Evolutionary conservation across 2,113 vertebrate species (phyloP), one percentile per base, ranked within the genome.

Genomic region (Maccullochella peelii): DNA sequence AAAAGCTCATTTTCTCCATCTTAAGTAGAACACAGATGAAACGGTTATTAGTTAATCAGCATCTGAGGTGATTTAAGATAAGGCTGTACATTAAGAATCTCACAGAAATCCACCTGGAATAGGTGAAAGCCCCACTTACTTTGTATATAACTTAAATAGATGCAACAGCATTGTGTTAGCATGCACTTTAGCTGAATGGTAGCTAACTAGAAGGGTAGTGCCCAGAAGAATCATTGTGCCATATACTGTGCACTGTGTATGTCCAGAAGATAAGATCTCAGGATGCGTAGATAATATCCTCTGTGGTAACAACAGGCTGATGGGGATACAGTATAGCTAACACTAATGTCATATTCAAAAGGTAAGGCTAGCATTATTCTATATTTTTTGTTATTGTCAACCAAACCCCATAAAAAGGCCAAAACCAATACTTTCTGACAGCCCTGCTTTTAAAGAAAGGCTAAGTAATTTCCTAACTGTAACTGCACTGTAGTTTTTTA

Each of bases 1-100:
- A 66, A 63, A 59, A 62, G 23, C 58, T 57, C 16, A 8, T 54
- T 66, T 69, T 66, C 40, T 61, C 36, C 71, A 27, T 80, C 33
- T 52, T 9, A 77, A 77, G 20, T 30, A 38, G 59, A 55, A 47
- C 63, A 52, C 7, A 27, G 30, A 55, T 10, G 8, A 49, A 59
- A 40, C 67, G 49, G 74, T 42, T 57, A 52, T 65, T 55, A 59
- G 52, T 33, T 6, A 25, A 15, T 3, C n/a, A 47, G 23, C 27
- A 23, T 58, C 68, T 58, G 4, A 1, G 16, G 6, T 54, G 21
- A 52, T 62, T 36, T 10, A 12, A 65, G 61, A 54, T 30, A 57
- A 83, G 47, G 50, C 30, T 63, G 42, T 16, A 58, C 33, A 33
- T 0, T 14, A 62, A 42, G 47, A 44, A 66, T 20, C 42, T 1